A percentile compares a stretch with the other conserved stretches of the same genome.
These are phyloP conservation scores for Tetramorium simillimum DNA, from an alignment of 1,140 invertebrate species.

Conservation along the genomic window DNA sequence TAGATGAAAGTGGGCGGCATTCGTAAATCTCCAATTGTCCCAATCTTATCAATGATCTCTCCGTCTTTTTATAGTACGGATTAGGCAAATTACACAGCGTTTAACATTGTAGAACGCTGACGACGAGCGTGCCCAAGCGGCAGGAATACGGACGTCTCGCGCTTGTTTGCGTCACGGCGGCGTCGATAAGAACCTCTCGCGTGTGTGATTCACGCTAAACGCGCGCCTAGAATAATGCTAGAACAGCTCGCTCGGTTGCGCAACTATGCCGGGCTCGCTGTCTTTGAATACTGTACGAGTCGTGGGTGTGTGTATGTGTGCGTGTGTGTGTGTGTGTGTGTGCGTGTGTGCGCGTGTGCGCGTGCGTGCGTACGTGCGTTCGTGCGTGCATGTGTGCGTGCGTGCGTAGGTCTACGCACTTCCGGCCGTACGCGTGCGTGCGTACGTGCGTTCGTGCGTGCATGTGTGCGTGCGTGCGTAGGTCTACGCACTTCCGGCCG, in stretches of 20 bases:
- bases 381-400: background rate
- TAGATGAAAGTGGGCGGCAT: background rate
- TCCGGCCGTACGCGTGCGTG: slow-evolving; percentile 17
- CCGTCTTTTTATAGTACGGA: background rate
- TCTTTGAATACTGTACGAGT: background rate
- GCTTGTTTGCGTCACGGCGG: slow-evolving; percentile 2
- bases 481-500: slow-evolving; percentile 32
- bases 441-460: background rate
- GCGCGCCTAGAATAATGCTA: slow-evolving; percentile 29
- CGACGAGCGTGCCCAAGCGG: background rate
- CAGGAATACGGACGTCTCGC: background rate
- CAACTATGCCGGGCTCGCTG: background rate
- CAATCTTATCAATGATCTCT: background rate
- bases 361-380: background rate
- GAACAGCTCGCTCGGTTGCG: slow-evolving; percentile 36
- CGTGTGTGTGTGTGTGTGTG: background rate
- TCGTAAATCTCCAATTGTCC: background rate
- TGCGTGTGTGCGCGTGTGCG: too few species aligned
- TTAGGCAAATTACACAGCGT: background rate
- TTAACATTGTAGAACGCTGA: background rate
- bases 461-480: background rate
- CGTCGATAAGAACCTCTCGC: slow-evolving; percentile 46
- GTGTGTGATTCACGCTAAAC: slow-evolving; percentile 47
- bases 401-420: slow-evolving; percentile 12
- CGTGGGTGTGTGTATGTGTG: background rate